Evolutionary conservation across 2,888 invertebrate species (phyloP).

Genomic region (Amaurobius ferox): DNA sequence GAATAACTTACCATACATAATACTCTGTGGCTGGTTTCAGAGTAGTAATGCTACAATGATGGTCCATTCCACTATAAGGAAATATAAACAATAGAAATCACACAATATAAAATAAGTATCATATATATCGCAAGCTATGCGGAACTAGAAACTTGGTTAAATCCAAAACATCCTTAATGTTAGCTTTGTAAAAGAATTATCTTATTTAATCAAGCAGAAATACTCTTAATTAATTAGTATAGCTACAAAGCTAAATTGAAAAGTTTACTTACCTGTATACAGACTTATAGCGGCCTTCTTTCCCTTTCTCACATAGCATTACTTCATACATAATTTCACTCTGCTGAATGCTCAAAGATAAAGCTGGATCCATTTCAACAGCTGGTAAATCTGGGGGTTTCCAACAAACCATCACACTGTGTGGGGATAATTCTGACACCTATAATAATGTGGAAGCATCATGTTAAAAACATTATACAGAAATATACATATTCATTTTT

Average conservation of each 20-base stretch:
- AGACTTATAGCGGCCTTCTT: conserved; percentile 57
- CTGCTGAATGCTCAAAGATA: conserved; percentile 47
- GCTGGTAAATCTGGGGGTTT: conserved; percentile 58
- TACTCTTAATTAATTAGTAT: no score
- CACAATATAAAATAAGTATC: no score
- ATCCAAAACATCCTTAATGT: background rate
- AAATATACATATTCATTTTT: no score
- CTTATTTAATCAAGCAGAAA: background rate
- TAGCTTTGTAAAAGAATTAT: background rate
- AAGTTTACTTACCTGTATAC: conserved; percentile 46
- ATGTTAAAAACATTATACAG: no score
- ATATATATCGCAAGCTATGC: no score
- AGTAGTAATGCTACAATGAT: conserved; percentile 57
- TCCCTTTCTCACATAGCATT: conserved; percentile 62
- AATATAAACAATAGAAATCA: no score
- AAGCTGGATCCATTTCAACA: conserved; percentile 42
- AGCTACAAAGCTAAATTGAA: no score
- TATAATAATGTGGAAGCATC: no score
- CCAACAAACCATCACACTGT: conserved; percentile 66
- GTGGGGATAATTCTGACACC: conserved; percentile 61
- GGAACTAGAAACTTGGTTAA: background rate
- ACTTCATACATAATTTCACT: conserved; percentile 71
- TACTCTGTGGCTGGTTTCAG: conserved; percentile 67
- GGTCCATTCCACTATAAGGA: conserved; percentile 55
- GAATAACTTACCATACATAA: conserved; percentile 56